Evolutionary conservation across 2,113 vertebrate species (phyloP), one percentile per base, ranked within the genome.

Genomic region (Sapajus apella): DNA sequence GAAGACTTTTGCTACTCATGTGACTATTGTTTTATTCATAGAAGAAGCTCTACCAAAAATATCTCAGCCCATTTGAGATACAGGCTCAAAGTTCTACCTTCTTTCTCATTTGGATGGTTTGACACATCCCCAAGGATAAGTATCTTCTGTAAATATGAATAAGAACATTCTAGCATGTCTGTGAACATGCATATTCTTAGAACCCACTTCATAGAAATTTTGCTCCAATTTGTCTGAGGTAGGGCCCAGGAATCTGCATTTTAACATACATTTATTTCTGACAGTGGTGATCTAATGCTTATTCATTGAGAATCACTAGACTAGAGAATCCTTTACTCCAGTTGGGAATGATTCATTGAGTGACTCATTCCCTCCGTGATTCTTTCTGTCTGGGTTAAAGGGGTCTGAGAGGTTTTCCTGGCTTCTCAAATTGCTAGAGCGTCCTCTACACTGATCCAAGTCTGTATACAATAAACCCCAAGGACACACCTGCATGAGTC

Each of bases 1-100:
- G 37, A 95, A 96, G 40, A 8, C 50, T 25, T 93, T 95, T 87
- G n/a, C 50, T 87, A 32, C 20, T 85, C 23, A 72, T 68, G 43
- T 40, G 21, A 90, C 32, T 92, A 13, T 73, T 89, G 56, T 66
- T 95, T 90, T 50, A 52, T 92, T 50, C 92, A 14, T n/a, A 92
- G 20, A 64, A 21, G 66, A 95, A 82, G n/a, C 11, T 47, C 18
- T 79, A 64, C 37, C 13, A 79, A 92, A 95, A 97, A 56, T 55
- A 82, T 37, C 50, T 12, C 56, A 76, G 50, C 37, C 66, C 37
- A 91, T 73, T 27, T 81, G 64, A 81, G n/a, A 30, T 77, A 5
- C 25, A 83, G 27, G 23, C 21, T 91, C 85, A 87, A 83, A 95
- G 58, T 66, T 87, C 75, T 80, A 20, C 10, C 21, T 94, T 91